phyloP scores from a whole-genome alignment of 2,113 vertebrate species.

The Hymenochirus boettgeri region DNA sequence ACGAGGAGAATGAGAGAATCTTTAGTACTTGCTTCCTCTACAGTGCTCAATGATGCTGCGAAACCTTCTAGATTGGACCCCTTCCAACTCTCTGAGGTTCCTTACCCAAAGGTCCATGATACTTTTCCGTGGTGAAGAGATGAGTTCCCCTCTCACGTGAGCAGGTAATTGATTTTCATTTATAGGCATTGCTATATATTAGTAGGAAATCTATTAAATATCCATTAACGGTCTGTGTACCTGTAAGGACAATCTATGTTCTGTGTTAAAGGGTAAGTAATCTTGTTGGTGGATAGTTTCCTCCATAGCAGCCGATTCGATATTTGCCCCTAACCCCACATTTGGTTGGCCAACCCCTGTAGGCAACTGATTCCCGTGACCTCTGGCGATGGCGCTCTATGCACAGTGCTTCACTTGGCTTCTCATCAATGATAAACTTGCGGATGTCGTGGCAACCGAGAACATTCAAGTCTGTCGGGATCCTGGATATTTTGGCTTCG shows the following conservation, averaged over 20 bases:
- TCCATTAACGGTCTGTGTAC: too few species aligned
- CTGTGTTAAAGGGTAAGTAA: too few species aligned
- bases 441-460: slow-evolving; percentile 85
- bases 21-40: slow-evolving; percentile 29
- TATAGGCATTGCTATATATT: too few species aligned
- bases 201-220: too few species aligned
- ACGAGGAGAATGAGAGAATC: too few species aligned
- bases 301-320: too few species aligned
- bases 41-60: slow-evolving; percentile 77
- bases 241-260: too few species aligned
- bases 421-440: slow-evolving; percentile 82
- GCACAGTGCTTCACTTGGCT: slow-evolving; percentile 92
- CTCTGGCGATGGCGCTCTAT: slow-evolving; percentile 87
- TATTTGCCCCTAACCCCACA: too few species aligned
- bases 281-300: too few species aligned
- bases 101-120: slow-evolving; percentile 90
- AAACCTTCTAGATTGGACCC: slow-evolving; percentile 82
- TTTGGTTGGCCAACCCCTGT: slow-evolving; percentile 27
- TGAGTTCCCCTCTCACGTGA: slow-evolving; percentile 88
- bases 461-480: slow-evolving; percentile 93
- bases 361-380: slow-evolving; percentile 86
- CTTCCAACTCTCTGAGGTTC: slow-evolving; percentile 85
- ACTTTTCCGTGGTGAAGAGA: slow-evolving; percentile 85
- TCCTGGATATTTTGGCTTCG: slow-evolving; percentile 92
- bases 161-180: too few species aligned